Percentiles rank a stretch among this genome's conserved stretches.
phyloP scores from a whole-genome alignment of 2,888 invertebrate species.

The Drosophila anomalata region DNA sequence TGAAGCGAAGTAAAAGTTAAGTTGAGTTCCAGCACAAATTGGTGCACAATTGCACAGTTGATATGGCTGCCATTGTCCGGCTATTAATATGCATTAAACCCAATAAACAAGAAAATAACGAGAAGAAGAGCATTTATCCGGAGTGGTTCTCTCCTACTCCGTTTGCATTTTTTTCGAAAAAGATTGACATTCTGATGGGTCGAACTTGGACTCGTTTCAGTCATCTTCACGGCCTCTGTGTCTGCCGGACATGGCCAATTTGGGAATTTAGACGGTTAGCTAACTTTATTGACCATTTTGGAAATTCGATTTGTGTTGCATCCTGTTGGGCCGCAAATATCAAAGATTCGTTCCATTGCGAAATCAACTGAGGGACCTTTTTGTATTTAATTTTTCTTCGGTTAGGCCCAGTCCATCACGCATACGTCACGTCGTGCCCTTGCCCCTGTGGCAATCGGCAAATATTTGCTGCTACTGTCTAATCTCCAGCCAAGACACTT shows the following conservation, averaged over 20 bases:
- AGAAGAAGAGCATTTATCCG: constrained; percentile 4
- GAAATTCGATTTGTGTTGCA: constrained; percentile 19
- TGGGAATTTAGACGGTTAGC: constrained; percentile 6
- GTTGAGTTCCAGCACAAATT: constrained; percentile 26
- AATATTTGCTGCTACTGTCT: constrained; percentile 5
- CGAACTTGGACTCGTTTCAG: neutral
- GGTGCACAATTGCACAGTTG: constrained; percentile 26
- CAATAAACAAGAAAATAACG: constrained; percentile 35
- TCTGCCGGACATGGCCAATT: constrained; percentile 20
- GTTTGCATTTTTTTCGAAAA: neutral
- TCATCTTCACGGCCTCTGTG: constrained; percentile 2
- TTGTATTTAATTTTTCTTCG: neutral
- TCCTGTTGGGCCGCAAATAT: constrained; percentile 3
- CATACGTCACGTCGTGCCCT: constrained; percentile 31
- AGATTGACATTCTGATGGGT: constrained; percentile 1
- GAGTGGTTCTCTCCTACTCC: neutral
- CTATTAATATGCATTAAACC: constrained; percentile 59
- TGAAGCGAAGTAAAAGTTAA: constrained; percentile 1
- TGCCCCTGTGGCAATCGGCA: constrained; percentile 2
- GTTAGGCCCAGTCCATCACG: neutral
- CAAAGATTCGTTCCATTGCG: neutral
- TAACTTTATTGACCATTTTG: constrained; percentile 16
- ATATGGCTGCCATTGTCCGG: constrained; percentile 41
- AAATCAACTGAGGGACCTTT: constrained; percentile 1
- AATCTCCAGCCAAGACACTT: constrained; percentile 16